Evolutionary conservation across 2,888 invertebrate genomes (phyloP).

Genomic region (Cremastinae sp.): DNA sequence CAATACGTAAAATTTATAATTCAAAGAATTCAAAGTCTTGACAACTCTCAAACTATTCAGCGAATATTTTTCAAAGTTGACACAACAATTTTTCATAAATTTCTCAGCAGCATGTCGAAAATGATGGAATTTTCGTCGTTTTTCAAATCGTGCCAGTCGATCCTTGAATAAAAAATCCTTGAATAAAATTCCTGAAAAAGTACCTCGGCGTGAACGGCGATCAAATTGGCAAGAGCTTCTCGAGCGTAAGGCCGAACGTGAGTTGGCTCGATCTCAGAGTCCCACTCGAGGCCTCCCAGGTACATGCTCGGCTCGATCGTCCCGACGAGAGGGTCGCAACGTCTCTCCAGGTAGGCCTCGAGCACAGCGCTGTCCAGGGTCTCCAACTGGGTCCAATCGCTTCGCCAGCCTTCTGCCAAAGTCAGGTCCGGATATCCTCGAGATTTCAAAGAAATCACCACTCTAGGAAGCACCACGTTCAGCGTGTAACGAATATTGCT

Average conservation of each 20-base stretch:
- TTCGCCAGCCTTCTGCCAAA: conserved; percentile 76
- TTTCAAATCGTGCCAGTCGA: too few relatives aligned
- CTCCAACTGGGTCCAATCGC: conserved; percentile 84
- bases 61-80: too few relatives aligned
- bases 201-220: conserved; percentile 89
- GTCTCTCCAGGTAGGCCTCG: conserved; percentile 93
- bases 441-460: conserved; percentile 85
- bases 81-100: too few relatives aligned
- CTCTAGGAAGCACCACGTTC: conserved; percentile 86
- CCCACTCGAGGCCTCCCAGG: conserved; percentile 93
- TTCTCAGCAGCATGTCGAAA: too few relatives aligned
- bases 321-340: conserved; percentile 96
- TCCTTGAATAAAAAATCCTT: conserved; percentile 8
- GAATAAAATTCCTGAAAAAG: conserved; percentile 26
- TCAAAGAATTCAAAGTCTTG: too few relatives aligned
- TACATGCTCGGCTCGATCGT: conserved; percentile 98
- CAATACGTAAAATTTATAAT: too few relatives aligned
- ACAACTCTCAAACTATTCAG: too few relatives aligned
- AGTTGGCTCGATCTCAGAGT: conserved; percentile 87
- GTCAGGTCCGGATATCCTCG: conserved; percentile 87
- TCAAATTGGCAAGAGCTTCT: conserved; percentile 91
- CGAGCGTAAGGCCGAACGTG: conserved; percentile 94
- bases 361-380: conserved; percentile 85
- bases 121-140: too few relatives aligned
- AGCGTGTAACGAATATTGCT: conserved; percentile 94